Evolutionary conservation across 2,888 invertebrate species (phyloP).

Genomic region (Xestia c-nigrum): DNA sequence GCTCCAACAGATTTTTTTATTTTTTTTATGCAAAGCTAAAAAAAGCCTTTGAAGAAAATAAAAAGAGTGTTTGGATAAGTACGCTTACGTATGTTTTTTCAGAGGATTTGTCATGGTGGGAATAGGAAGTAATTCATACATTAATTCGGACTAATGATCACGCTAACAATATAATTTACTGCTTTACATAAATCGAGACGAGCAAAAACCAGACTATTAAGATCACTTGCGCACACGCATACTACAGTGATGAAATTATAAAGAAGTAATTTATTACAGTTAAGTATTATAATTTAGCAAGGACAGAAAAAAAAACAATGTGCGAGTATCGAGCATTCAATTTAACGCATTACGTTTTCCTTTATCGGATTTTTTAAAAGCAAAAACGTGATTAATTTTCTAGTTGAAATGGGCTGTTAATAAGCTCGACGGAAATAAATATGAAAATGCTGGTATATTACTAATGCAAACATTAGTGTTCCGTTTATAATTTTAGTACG

Average conservation of each 20-base stretch:
- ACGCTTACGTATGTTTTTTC: background rate
- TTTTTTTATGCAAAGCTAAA: background rate
- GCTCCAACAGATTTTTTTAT: background rate
- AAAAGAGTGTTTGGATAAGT: background rate
- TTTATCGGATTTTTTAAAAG: slow-evolving; percentile 44
- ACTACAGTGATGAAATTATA: slow-evolving; percentile 11
- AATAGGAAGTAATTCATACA: slow-evolving; percentile 20
- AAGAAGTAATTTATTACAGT: slow-evolving; percentile 44
- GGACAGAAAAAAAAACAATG: slow-evolving; percentile 32
- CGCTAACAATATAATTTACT: slow-evolving; percentile 39
- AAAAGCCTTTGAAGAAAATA: background rate
- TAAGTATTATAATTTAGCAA: slow-evolving; percentile 50
- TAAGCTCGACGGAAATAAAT: slow-evolving; percentile 32
- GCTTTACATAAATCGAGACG: slow-evolving; percentile 40
- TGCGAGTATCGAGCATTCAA: slow-evolving; percentile 48
- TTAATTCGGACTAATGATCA: slow-evolving; percentile 34
- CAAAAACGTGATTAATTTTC: slow-evolving; percentile 57
- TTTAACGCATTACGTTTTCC: slow-evolving; percentile 55
- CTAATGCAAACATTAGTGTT: slow-evolving; percentile 27
- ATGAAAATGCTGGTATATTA: slow-evolving; percentile 12
- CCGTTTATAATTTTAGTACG: slow-evolving; percentile 41
- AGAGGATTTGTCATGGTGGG: background rate
- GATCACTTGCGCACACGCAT: slow-evolving; percentile 47
- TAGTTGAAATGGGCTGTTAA: slow-evolving; percentile 38
- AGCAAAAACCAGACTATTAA: slow-evolving; percentile 34